phyloP scores from a whole-genome alignment of 2,113 vertebrate species.

The Aphelocoma coerulescens region DNA sequence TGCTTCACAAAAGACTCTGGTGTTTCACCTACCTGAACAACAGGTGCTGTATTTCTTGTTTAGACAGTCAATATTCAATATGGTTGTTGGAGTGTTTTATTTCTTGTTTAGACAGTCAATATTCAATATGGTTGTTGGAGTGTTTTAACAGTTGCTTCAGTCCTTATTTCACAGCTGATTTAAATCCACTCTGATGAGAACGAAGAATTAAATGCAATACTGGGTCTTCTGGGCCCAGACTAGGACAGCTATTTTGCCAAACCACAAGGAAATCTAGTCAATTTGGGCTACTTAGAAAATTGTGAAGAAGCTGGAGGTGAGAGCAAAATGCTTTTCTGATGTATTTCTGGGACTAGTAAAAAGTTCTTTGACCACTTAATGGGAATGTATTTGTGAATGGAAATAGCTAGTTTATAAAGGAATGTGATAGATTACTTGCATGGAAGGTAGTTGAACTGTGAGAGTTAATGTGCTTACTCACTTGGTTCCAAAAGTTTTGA shows the following conservation, averaged over 20 bases:
- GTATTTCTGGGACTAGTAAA: not conserved
- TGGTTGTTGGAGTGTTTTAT: fast-evolving
- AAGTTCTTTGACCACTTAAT: not conserved
- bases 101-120: not conserved
- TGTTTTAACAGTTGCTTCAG: not conserved
- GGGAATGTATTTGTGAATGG: not conserved
- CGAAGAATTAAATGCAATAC: not conserved
- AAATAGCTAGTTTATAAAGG: not conserved
- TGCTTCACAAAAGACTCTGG: not conserved
- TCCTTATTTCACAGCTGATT: not conserved
- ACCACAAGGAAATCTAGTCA: not conserved
- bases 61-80: not conserved
- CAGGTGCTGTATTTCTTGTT: not conserved
- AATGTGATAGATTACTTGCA: not conserved
- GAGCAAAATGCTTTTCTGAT: not conserved
- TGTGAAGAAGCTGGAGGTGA: not conserved
- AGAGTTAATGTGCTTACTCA: not conserved
- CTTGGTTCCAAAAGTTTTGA: not conserved
- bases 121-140: not conserved
- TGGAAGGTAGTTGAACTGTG: not conserved
- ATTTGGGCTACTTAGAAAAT: not conserved
- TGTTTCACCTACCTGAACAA: not conserved
- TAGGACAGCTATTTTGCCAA: not conserved
- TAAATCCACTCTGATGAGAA: not conserved
- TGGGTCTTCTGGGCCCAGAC: not conserved